Conservation (phyloP, 2,888 invertebrate genomes). For the Hermaeophaga mercurialis region DNA sequence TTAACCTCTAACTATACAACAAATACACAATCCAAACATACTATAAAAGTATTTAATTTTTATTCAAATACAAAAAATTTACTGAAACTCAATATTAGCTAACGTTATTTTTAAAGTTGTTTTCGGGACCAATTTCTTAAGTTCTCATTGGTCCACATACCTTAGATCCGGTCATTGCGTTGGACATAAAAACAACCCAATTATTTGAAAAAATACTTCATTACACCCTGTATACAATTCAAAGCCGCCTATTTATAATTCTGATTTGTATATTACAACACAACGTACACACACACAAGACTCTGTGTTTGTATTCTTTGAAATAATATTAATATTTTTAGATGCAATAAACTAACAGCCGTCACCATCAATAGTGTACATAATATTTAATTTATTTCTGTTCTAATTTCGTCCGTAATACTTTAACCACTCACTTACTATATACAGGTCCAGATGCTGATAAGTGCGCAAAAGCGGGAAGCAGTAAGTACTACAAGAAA, state of each 20-base stretch:
- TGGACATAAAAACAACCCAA: too few relatives aligned
- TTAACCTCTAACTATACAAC: too few relatives aligned
- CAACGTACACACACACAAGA: neutral
- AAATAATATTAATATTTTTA: slow-evolving; percentile 23
- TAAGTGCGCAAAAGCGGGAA: slow-evolving; percentile 63
- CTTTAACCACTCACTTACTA: slow-evolving; percentile 25
- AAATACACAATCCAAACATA: too few relatives aligned
- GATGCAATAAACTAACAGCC: slow-evolving; percentile 14
- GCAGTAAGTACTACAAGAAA: slow-evolving; percentile 62
- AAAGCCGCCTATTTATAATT: neutral
- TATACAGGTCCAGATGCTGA: slow-evolving; percentile 63
- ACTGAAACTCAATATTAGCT: too few relatives aligned
- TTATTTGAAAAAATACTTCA: too few relatives aligned
- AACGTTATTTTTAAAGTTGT: too few relatives aligned
- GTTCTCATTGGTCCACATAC: too few relatives aligned
- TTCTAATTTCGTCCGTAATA: slow-evolving; percentile 20
- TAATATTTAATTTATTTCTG: neutral
- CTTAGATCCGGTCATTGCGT: too few relatives aligned
- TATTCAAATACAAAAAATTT: too few relatives aligned
- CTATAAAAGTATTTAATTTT: too few relatives aligned
- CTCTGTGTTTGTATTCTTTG: slow-evolving; percentile 1
- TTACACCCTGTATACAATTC: too few relatives aligned
- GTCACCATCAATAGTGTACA: slow-evolving; percentile 1
- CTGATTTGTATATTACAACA: neutral
- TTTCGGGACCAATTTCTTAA: too few relatives aligned